Percentiles rank a stretch among this genome's conserved stretches.
Evolutionary conservation across 2,797 vertebrate species (phyloP).

Genomic region (Micropoecilia bifurca): DNA sequence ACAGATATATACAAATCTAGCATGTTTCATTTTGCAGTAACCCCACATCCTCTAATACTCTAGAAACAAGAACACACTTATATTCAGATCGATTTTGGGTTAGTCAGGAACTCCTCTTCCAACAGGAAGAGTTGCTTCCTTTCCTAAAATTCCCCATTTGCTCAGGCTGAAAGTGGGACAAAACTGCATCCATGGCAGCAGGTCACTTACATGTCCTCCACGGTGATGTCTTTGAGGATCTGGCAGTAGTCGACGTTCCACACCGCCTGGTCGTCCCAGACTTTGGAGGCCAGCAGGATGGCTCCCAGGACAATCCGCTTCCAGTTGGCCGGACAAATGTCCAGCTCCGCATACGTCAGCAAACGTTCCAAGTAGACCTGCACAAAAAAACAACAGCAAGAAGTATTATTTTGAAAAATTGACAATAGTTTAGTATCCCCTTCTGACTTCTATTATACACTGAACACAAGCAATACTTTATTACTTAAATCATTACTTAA

Average conservation of each 20-base stretch:
- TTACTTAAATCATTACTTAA: neutral
- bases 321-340: constrained; percentile 97
- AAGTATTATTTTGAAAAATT: neutral
- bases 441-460: too few species aligned
- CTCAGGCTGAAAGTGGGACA: neutral
- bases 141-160: neutral
- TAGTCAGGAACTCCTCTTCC: neutral
- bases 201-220: constrained; percentile 92
- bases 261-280: constrained; percentile 98
- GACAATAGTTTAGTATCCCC: too few species aligned
- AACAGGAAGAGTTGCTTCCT: neutral
- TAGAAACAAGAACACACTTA: neutral
- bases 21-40: neutral
- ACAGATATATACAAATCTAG: neutral
- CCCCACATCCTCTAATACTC: neutral
- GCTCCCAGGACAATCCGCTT: constrained; percentile 95
- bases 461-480: neutral
- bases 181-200: neutral
- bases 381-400: neutral
- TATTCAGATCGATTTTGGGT: neutral
- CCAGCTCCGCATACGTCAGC: constrained; percentile 95
- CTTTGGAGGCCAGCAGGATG: constrained; percentile 95
- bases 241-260: constrained; percentile 99
- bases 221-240: constrained; percentile 97
- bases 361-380: constrained; percentile 96